These are phyloP conservation scores for Camptogramma bilineatum DNA, from an alignment of 2,888 invertebrate species.

Conservation along the genomic window DNA sequence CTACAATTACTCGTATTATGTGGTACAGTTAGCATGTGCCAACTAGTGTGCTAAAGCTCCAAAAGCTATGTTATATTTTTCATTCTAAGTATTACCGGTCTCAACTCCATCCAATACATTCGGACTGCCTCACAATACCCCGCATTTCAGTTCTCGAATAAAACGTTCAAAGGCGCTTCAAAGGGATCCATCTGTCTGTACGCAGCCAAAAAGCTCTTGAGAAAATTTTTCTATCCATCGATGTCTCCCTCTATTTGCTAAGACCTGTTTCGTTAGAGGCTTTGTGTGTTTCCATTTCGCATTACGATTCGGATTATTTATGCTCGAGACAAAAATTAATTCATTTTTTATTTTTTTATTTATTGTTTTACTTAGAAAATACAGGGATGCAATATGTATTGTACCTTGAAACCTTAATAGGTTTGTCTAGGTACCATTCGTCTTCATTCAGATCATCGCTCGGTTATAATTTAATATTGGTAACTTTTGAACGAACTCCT, in stretches of 20 bases:
- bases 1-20: too few relatives aligned
- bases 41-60: background rate
- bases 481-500: too few relatives aligned
- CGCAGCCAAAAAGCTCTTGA: slow-evolving; percentile 70
- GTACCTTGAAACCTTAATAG: too few relatives aligned
- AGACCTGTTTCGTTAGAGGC: slow-evolving; percentile 83
- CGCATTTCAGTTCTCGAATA: slow-evolving; percentile 33
- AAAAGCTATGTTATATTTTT: background rate
- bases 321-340: too few relatives aligned
- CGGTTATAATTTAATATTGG: too few relatives aligned
- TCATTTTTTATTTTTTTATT: too few relatives aligned
- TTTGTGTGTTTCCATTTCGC: slow-evolving; percentile 61
- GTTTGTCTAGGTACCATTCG: too few relatives aligned
- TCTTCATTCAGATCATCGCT: too few relatives aligned
- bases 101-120: slow-evolving; percentile 7
- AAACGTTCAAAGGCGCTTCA: slow-evolving; percentile 56
- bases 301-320: background rate
- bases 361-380: too few relatives aligned
- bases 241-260: slow-evolving; percentile 84
- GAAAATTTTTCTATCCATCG: slow-evolving; percentile 79
- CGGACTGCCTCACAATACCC: slow-evolving; percentile 25
- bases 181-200: slow-evolving; percentile 61
- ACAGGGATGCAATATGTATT: too few relatives aligned
- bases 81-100: background rate
- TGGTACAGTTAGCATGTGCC: too few relatives aligned